phyloP scores from a whole-genome alignment of 2,113 vertebrate species.

The Cairina moschata region DNA sequence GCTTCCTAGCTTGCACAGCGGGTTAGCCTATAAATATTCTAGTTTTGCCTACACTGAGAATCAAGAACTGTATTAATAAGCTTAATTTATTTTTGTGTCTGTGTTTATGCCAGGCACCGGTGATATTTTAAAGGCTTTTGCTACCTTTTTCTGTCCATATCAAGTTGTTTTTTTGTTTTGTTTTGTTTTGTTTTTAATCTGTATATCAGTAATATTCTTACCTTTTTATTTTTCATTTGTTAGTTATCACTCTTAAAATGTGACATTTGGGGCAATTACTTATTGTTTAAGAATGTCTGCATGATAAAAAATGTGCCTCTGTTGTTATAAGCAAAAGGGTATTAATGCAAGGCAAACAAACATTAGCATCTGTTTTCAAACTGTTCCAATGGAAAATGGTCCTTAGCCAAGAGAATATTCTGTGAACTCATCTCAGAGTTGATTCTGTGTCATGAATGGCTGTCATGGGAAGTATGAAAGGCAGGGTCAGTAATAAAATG shows the following conservation, averaged over 20 bases:
- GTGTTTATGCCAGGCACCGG: not conserved
- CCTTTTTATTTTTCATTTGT: not conserved
- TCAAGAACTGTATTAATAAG: not conserved
- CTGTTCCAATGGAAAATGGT: slow-evolving; percentile 7
- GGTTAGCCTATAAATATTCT: not conserved
- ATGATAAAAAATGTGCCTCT: not conserved
- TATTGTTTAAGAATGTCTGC: not conserved
- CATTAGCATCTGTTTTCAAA: slow-evolving; percentile 3
- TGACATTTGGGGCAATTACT: not conserved
- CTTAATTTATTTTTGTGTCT: not conserved
- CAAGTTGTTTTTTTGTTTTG: too few species aligned
- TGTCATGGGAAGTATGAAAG: slow-evolving; percentile 12
- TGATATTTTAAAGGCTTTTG: not conserved
- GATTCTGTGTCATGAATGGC: slow-evolving; percentile 24
- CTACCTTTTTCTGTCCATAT: not conserved
- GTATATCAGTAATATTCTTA: not conserved
- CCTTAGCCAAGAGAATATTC: not conserved
- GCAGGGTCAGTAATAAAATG: not conserved
- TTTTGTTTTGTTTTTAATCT: not conserved
- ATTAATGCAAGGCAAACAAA: not conserved
- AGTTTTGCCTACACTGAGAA: not conserved
- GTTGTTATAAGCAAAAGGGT: not conserved
- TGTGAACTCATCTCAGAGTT: not conserved
- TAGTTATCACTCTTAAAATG: not conserved
- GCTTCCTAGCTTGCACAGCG: not conserved